Evolutionary conservation across 2,888 invertebrate species (phyloP).

Genomic region (Protophormia terraenovae): DNA sequence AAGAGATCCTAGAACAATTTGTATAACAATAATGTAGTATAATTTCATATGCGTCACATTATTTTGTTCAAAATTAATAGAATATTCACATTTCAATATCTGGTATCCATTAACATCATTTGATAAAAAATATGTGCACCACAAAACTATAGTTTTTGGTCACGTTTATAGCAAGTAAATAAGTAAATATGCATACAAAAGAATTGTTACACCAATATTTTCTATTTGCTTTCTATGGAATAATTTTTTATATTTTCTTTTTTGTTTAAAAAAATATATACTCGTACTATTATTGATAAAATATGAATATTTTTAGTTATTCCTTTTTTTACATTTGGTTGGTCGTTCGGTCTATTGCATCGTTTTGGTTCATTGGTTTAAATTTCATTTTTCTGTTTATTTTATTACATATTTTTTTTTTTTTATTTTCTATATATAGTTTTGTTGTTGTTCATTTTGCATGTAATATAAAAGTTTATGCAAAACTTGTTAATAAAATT

Average conservation of each 20-base stretch:
- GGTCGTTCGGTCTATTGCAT: not conserved
- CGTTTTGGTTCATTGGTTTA: constrained; percentile 7
- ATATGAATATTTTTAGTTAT: not conserved
- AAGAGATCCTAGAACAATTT: no score
- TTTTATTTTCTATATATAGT: not conserved
- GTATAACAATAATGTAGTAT: no score
- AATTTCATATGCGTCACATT: no score
- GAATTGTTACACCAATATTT: no score
- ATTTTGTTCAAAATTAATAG: no score
- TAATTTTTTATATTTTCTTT: no score
- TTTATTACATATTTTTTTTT: not conserved
- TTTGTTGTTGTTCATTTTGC: not conserved
- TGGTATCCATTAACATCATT: not conserved
- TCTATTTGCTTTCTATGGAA: no score
- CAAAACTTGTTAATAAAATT: constrained; percentile 38
- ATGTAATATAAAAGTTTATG: not conserved
- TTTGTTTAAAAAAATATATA: no score
- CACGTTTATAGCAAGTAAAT: not conserved
- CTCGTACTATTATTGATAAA: not conserved
- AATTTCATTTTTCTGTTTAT: not conserved
- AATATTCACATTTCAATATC: not conserved
- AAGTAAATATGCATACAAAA: no score
- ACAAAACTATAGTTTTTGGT: not conserved
- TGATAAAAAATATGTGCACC: not conserved
- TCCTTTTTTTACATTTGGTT: not conserved